Evolutionary conservation across 2,113 vertebrate genomes (phyloP), one percentile per base, ranked within the genome.

Genomic region (Corythornis madagascariensis): DNA sequence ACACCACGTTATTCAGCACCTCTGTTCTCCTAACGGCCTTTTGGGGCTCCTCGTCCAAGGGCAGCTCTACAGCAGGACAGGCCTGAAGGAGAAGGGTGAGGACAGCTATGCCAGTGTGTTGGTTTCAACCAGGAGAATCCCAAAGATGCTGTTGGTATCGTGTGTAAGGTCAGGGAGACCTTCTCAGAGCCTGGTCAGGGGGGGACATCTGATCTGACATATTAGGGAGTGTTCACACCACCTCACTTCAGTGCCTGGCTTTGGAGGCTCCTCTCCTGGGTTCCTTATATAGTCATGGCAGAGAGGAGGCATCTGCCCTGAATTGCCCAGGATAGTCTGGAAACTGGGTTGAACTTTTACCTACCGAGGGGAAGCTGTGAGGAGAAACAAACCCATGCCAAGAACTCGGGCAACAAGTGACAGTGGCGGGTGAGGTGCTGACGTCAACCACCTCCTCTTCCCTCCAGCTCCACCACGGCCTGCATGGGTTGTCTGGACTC

Each of bases 241-340:
- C 85, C 67, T 63, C 48, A 71, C 69, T 77, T 29, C 72, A 74
- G 40, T 24, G 22, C 48, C 74, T 17, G 11, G 59, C 82, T 91
- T 24, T 43, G 52, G 67, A 92, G 64, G 42, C 50, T 59, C 13
- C 4, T 87, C 91, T 93, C 87, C 64, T 75, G 61, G 31, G 25
- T 24, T 91, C 94, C 88, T 95, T 94, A 88, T 77, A 91, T 81
- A 91, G 93, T 38, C 75, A 83, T 0, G 19, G 60, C 15, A 73
- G 28, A 92, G 67, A 88, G 67, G 43, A 86, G 64, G 52, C 88
- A 80, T 33, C 93, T 89, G 60, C 70, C 59, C 64, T 2, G 4
- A 88, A 76, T 25, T 59, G 45, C 64, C 42, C 25, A 28, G 59
- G 16, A 45, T 1, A 80, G 78, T 19, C 89, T 77, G 74, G 67